A percentile compares a stretch with the other conserved stretches of the same genome.
These are phyloP conservation scores for Tyto alba DNA, from an alignment of 2,113 vertebrate species.

Conservation along the genomic window DNA sequence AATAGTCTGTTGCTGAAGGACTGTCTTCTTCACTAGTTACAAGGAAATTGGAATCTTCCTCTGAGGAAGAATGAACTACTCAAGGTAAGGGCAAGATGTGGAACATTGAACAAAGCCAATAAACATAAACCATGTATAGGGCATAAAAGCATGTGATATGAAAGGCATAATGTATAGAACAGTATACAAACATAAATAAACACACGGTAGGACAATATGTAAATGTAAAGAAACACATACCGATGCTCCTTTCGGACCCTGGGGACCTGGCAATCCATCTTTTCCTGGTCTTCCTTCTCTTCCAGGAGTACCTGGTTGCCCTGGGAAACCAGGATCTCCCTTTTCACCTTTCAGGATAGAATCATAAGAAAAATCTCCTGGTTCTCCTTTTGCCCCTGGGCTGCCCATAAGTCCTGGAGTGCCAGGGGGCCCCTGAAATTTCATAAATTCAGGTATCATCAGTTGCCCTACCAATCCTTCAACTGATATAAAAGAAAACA, in stretches of 20 bases:
- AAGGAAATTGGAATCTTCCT: neutral
- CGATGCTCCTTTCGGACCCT: constrained; percentile 85
- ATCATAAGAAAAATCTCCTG: constrained; percentile 84
- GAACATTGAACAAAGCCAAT: neutral
- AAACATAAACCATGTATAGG: neutral
- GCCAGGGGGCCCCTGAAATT: constrained; percentile 79
- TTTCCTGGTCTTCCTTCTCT: constrained; percentile 81
- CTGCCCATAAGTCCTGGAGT: constrained; percentile 80
- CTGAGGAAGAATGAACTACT: neutral
- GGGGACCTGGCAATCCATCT: constrained; percentile 81
- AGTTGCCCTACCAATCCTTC: neutral
- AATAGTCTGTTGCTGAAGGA: neutral
- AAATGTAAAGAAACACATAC: constrained; percentile 67
- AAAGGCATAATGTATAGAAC: neutral
- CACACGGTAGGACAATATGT: neutral
- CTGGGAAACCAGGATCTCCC: constrained; percentile 80
- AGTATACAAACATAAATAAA: neutral
- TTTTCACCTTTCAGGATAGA: constrained; percentile 87
- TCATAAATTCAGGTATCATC: neutral
- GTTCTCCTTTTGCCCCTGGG: constrained; percentile 88
- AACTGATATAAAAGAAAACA: neutral
- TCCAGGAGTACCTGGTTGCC: constrained; percentile 79
- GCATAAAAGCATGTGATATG: neutral
- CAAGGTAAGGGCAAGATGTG: neutral
- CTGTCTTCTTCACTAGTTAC: neutral